These are phyloP conservation scores for Galleria mellonella DNA, from an alignment of 1,140 invertebrate genomes.

Conservation along the genomic window DNA sequence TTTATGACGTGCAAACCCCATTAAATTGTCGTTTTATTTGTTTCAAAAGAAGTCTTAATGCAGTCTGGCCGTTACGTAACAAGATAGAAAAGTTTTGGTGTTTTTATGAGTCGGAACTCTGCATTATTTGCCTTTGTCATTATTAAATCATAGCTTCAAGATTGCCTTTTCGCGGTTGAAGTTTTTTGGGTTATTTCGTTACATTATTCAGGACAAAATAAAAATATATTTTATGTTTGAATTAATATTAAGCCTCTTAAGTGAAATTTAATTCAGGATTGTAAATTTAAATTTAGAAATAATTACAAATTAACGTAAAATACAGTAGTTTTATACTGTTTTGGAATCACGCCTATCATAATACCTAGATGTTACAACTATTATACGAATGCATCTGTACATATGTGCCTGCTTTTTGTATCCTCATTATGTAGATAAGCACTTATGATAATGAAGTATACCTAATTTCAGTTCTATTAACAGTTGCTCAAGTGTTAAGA, in stretches of 20 bases:
- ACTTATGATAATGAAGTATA: constrained; percentile 8
- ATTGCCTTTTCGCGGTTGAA: neutral
- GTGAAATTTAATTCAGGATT: too few relatives aligned
- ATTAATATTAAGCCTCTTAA: too few relatives aligned
- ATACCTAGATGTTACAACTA: neutral
- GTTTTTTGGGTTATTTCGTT: neutral
- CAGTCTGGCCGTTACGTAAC: constrained; percentile 1
- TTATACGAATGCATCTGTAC: neutral
- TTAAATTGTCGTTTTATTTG: too few relatives aligned
- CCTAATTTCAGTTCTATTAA: constrained; percentile 8
- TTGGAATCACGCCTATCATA: too few relatives aligned
- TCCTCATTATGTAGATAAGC: too few relatives aligned
- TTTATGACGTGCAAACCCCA: too few relatives aligned
- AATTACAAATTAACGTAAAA: too few relatives aligned
- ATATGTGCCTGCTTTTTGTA: neutral
- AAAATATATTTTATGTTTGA: too few relatives aligned
- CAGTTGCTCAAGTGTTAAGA: constrained; percentile 10
- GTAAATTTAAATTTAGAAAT: too few relatives aligned
- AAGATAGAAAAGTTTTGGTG: neutral
- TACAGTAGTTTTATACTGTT: too few relatives aligned
- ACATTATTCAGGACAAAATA: too few relatives aligned
- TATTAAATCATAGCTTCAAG: constrained; percentile 1
- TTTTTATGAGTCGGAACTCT: neutral
- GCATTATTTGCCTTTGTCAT: constrained; percentile 2
- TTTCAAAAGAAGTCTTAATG: too few relatives aligned